Percentiles rank a stretch among this genome's conserved stretches.
Conservation (phyloP, 2,888 invertebrate species). For the Erannis defoliaria region DNA sequence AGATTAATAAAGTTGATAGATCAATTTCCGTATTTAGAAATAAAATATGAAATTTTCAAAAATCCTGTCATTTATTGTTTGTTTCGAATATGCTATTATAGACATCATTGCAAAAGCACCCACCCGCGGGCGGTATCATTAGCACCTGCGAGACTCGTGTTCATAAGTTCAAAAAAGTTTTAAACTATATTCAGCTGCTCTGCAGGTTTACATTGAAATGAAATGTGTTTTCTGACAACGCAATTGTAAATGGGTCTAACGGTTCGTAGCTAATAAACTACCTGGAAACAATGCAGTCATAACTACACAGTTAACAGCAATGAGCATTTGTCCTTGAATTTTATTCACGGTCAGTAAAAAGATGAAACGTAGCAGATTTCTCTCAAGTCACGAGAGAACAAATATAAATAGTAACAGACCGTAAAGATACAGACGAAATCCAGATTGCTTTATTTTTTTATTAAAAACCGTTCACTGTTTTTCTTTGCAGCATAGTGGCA, state of each 20-base stretch:
- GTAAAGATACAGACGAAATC: constrained; percentile 18
- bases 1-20: too few relatives aligned
- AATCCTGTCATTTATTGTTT: neutral
- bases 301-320: constrained; percentile 18
- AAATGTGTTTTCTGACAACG: constrained; percentile 7
- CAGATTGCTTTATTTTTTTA: constrained; percentile 9
- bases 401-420: constrained; percentile 1
- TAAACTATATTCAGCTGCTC: constrained; percentile 10
- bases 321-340: constrained; percentile 21
- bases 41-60: too few relatives aligned
- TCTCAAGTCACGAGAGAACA: constrained; percentile 5
- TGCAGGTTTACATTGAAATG: constrained; percentile 13
- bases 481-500: neutral
- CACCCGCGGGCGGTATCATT: too few relatives aligned
- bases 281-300: constrained; percentile 24
- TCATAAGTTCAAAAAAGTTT: neutral
- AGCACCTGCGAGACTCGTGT: constrained; percentile 2
- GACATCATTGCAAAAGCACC: neutral
- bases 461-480: too few relatives aligned
- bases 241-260: constrained; percentile 21
- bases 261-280: constrained; percentile 15
- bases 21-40: neutral
- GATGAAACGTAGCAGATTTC: constrained; percentile 10
- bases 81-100: neutral
- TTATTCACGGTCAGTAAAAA: constrained; percentile 19